Conservation (phyloP, 2,888 invertebrate genomes). For the Conistra vaccinii region DNA sequence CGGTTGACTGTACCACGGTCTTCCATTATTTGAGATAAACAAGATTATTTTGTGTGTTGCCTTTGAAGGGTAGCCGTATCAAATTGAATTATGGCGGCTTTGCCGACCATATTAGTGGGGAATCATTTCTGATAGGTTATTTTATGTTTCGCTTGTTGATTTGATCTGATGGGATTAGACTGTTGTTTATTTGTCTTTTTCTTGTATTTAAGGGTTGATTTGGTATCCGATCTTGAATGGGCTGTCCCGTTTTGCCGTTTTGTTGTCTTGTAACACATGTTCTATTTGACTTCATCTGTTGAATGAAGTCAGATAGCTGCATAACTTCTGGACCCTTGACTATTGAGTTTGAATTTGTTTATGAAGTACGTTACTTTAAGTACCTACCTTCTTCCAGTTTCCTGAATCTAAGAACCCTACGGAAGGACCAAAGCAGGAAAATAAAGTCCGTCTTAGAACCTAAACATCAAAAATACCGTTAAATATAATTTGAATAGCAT, state of each 20-base stretch:
- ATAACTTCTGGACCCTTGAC: not conserved
- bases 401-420: not conserved
- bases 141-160: slow-evolving; percentile 12
- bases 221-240: not conserved
- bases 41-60: slow-evolving; percentile 26
- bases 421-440: not conserved
- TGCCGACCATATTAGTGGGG: slow-evolving; percentile 10
- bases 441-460: not conserved
- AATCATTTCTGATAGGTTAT: slow-evolving; percentile 24
- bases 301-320: not conserved
- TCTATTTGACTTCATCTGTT: not conserved
- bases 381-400: not conserved
- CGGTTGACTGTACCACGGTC: slow-evolving; percentile 10
- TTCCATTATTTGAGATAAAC: slow-evolving; percentile 30
- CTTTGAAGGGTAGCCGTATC: slow-evolving; percentile 9
- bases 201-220: not conserved
- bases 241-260: not conserved
- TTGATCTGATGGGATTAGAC: not conserved
- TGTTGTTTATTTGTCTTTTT: not conserved
- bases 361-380: too few relatives aligned
- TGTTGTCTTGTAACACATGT: not conserved
- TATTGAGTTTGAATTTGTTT: too few relatives aligned
- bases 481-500: too few relatives aligned
- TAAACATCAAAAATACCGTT: not conserved
- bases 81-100: slow-evolving; percentile 32